Percentiles rank a stretch among this genome's conserved stretches.
Conservation (phyloP, 2,797 vertebrate genomes). For the Macropus fuliginosus region DNA sequence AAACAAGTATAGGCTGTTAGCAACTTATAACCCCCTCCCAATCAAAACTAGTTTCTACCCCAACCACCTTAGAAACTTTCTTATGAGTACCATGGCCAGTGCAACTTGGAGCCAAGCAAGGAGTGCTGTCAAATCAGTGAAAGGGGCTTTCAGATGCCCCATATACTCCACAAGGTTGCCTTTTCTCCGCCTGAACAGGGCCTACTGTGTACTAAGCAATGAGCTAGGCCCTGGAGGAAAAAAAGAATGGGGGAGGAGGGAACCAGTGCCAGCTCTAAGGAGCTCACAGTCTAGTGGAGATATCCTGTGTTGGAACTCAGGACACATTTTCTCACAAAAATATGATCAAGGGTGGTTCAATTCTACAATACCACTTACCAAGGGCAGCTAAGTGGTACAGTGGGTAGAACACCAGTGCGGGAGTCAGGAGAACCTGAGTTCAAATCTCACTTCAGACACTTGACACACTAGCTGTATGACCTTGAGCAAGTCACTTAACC, state of each 20-base stretch:
- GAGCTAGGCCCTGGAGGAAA: not conserved
- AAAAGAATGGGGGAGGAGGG: not conserved
- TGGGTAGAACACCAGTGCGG: too few relatives aligned
- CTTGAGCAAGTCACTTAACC: too few relatives aligned
- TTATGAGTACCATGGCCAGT: not conserved
- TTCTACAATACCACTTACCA: not conserved
- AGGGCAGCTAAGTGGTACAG: too few relatives aligned
- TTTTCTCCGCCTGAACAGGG: not conserved
- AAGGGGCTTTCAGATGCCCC: too few relatives aligned
- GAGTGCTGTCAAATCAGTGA: not conserved
- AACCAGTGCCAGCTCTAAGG: not conserved
- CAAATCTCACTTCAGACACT: too few relatives aligned
- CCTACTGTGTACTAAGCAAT: not conserved
- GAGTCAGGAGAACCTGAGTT: too few relatives aligned
- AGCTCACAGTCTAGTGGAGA: not conserved
- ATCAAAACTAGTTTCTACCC: not conserved
- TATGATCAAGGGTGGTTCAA: not conserved
- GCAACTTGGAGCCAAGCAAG: not conserved
- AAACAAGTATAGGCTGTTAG: not conserved
- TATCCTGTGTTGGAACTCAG: not conserved
- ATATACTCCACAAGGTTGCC: not conserved
- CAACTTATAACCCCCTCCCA: not conserved
- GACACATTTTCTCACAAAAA: not conserved
- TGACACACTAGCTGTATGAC: too few relatives aligned
- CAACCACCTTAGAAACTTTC: not conserved